Evolutionary conservation across 2,888 invertebrate species (phyloP).

Genomic region (Prosapia bicincta): DNA sequence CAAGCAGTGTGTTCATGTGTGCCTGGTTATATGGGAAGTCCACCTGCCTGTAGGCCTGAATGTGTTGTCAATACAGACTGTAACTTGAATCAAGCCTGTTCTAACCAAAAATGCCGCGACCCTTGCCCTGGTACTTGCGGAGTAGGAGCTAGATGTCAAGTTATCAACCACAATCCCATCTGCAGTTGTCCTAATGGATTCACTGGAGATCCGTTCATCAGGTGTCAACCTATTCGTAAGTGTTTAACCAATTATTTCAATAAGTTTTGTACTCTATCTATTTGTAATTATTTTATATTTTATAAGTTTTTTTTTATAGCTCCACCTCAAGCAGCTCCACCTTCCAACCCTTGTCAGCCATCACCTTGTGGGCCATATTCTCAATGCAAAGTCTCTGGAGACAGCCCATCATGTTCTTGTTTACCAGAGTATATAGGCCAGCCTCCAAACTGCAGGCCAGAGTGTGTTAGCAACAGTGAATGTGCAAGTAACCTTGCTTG

Average conservation of each 20-base stretch:
- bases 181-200: conserved; percentile 57
- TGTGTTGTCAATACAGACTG: conserved; percentile 62
- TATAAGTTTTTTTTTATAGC: not conserved
- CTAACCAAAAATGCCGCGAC: conserved; percentile 71
- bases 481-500: conserved; percentile 64
- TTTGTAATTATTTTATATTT: too few relatives aligned
- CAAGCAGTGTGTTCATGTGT: conserved; percentile 72
- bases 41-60: conserved; percentile 58
- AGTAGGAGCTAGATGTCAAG: conserved; percentile 61
- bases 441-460: conserved; percentile 70
- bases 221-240: conserved; percentile 53
- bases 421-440: conserved; percentile 61
- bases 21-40: conserved; percentile 66
- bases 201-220: conserved; percentile 61
- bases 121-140: conserved; percentile 76
- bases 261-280: too few relatives aligned
- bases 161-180: conserved; percentile 55
- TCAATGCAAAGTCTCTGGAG: conserved; percentile 58
- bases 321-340: conserved; percentile 24
- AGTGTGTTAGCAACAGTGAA: conserved; percentile 69
- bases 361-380: conserved; percentile 66
- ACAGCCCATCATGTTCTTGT: conserved; percentile 67
- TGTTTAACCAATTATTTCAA: too few relatives aligned
- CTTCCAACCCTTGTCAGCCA: conserved; percentile 56
- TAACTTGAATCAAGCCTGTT: conserved; percentile 63